Base-by-base conservation (phyloP, 2,113 vertebrate genomes). In the Benitochromis conjunctus region DNA sequence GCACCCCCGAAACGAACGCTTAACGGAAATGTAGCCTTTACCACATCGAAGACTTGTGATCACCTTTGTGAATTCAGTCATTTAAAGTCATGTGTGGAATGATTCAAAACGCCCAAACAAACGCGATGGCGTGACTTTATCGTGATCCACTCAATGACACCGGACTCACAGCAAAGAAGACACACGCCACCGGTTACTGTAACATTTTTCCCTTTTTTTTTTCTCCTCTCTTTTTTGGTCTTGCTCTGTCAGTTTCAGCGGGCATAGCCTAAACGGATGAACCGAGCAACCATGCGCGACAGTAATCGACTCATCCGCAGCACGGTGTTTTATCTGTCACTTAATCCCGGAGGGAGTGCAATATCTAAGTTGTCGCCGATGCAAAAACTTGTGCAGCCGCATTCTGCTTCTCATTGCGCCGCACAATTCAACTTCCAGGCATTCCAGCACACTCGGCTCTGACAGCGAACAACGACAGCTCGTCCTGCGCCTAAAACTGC, bases 351-450 rank as follows among this genome's bases (percentile, higher is more conserved):
- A 79, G 51, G 9, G 46, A 46, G 16, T 21, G 81, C 48, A 38
- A 84, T 53, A 84, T 89, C 66, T 74, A 92, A 92, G 89, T 94
- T 94, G 85, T 62, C 69, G 38, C 58, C 9, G 38, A 84, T 12
- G n/a, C 83, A 62, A 60, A 89, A 93, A 94, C 92, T 94, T 93
- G 91, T 90, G 86, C 91, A 86, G 83, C 91, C 93, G 93, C 92
- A 94, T 91, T 91, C 71, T 86, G 92, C 82, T 76, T 51, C 51
- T 19, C 83, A 29, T n/a, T 81, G 81, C 82, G 58, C 60, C 12
- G 82, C 85, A 86, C 91, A 81, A 81, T 88, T 60, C 83, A 94
- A 94, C 91, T 94, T 94, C 88, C 89, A 88, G 58, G 90, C 93
- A 94, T 94, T 94, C 92, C 93, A 84, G 78, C 84, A 93, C 91